Conservation (phyloP, 1,140 invertebrate genomes). For the Zaprionus tsacasi region DNA sequence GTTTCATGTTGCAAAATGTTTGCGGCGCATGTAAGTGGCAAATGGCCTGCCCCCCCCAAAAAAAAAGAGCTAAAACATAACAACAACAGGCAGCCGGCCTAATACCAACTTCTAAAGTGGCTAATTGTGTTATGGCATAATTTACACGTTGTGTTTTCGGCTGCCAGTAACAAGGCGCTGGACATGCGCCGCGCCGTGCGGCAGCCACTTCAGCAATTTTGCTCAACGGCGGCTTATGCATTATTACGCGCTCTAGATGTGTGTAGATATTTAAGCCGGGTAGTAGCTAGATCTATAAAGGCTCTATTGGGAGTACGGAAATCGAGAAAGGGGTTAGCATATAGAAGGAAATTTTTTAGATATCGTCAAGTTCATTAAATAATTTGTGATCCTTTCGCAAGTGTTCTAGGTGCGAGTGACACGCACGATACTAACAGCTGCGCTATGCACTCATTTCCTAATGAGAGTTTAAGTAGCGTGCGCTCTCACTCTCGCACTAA, state of each 20-base stretch:
- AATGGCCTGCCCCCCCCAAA: slow-evolving; percentile 54
- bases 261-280: neutral
- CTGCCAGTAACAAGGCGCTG: slow-evolving; percentile 72
- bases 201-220: slow-evolving; percentile 63
- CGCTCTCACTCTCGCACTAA: neutral
- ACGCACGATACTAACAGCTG: neutral
- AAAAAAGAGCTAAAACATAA: slow-evolving; percentile 19
- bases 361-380: too few species aligned
- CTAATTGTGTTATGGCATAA: slow-evolving; percentile 82
- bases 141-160: slow-evolving; percentile 81
- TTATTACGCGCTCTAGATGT: slow-evolving; percentile 5
- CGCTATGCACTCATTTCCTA: neutral
- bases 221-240: slow-evolving; percentile 29
- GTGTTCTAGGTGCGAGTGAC: neutral
- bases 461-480: neutral
- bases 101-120: slow-evolving; percentile 74
- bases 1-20: slow-evolving; percentile 80
- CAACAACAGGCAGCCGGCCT: slow-evolving; percentile 51
- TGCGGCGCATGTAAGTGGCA: slow-evolving; percentile 74
- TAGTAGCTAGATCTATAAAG: too few species aligned
- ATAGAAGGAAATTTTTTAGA: too few species aligned
- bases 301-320: neutral
- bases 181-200: slow-evolving; percentile 71
- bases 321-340: too few species aligned
- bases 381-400: neutral